Evolutionary conservation across 1,140 invertebrate species (phyloP).

Genomic region (Drosophila pachea): DNA sequence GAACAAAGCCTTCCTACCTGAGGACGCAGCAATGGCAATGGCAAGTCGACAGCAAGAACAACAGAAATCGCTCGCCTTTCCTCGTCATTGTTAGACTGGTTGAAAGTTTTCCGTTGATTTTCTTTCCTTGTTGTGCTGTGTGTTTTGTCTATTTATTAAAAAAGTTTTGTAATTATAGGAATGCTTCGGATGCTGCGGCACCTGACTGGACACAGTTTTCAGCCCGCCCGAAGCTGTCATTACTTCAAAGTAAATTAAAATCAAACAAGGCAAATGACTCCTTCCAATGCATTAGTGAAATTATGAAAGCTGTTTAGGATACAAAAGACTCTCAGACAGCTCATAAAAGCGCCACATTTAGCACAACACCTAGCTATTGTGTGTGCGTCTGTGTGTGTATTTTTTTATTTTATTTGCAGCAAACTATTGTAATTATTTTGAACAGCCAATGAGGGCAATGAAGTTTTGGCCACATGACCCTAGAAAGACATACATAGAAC

Average conservation of each 20-base stretch:
- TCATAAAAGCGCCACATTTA: constrained; percentile 25
- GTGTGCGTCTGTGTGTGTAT: not conserved
- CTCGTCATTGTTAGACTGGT: constrained; percentile 36
- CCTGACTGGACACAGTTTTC: constrained; percentile 53
- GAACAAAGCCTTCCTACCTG: constrained; percentile 32
- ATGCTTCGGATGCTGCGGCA: constrained; percentile 53
- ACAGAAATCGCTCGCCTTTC: constrained; percentile 30
- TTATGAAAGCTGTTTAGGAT: constrained; percentile 30
- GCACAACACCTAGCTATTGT: constrained; percentile 11
- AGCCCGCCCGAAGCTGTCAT: constrained; percentile 25
- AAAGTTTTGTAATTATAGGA: constrained; percentile 72
- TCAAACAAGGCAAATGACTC: constrained; percentile 33
- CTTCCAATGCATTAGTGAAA: constrained; percentile 38
- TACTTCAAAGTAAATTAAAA: constrained; percentile 51
- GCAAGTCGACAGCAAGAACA: not conserved
- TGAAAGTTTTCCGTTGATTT: constrained; percentile 53
- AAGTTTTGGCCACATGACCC: constrained; percentile 40
- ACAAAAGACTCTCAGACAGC: constrained; percentile 21
- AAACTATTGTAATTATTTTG: constrained; percentile 74
- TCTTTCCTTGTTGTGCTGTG: constrained; percentile 43
- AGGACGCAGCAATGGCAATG: constrained; percentile 10
- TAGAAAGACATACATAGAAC: constrained; percentile 21
- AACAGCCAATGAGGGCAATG: constrained; percentile 67
- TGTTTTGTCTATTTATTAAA: constrained; percentile 69
- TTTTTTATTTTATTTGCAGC: not conserved